A percentile compares a stretch with the other conserved stretches of the same genome.
Conservation (phyloP, 1,140 invertebrate species). For the Battus philenor region DNA sequence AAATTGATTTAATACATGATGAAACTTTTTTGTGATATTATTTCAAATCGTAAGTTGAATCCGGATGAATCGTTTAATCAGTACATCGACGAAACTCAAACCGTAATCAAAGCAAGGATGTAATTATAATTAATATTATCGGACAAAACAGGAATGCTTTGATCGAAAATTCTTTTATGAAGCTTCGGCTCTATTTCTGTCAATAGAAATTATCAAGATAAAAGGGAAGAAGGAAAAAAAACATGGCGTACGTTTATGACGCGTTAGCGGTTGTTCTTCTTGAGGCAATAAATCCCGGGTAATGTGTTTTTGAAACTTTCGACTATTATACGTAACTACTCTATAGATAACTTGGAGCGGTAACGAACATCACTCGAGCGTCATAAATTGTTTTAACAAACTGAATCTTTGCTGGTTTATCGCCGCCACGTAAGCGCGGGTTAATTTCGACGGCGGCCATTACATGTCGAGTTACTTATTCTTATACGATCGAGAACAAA, state of each 20-base stretch:
- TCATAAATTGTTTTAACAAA: constrained; percentile 21
- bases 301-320: constrained; percentile 25
- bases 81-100: too few species aligned
- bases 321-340: constrained; percentile 15
- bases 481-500: constrained; percentile 11
- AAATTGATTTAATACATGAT: too few species aligned
- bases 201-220: constrained; percentile 16
- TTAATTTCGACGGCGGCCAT: constrained; percentile 19
- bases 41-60: too few species aligned
- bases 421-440: too few species aligned
- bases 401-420: constrained; percentile 7
- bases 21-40: too few species aligned
- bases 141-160: too few species aligned
- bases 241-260: not conserved
- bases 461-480: constrained; percentile 7
- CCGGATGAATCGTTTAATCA: too few species aligned
- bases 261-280: constrained; percentile 5
- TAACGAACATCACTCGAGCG: constrained; percentile 15
- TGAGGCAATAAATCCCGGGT: constrained; percentile 8
- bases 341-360: constrained; percentile 19
- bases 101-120: too few species aligned
- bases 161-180: not conserved
- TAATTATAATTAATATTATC: too few species aligned
- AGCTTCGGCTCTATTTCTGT: constrained; percentile 12
- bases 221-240: constrained; percentile 4